These are phyloP conservation scores for Cyclophora albipunctata DNA, from an alignment of 2,888 invertebrate species.

Conservation along the genomic window DNA sequence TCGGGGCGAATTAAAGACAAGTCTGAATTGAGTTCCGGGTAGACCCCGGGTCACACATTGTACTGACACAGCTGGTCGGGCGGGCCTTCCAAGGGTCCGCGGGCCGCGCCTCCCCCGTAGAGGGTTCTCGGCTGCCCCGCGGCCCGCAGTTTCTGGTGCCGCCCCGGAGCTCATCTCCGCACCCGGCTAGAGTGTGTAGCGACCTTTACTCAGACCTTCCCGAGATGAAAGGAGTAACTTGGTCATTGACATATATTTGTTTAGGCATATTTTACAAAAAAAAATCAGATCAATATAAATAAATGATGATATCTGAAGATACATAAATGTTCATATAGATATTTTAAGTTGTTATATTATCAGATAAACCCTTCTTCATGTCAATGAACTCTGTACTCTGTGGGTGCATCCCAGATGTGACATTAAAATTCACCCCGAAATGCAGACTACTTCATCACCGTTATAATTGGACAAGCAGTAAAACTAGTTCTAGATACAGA, in stretches of 20 bases:
- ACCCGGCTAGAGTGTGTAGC: conserved; percentile 77
- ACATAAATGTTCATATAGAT: too few species aligned
- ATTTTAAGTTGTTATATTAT: conserved; percentile 9
- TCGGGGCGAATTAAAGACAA: conserved; percentile 80
- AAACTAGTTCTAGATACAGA: too few species aligned
- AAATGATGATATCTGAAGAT: too few species aligned
- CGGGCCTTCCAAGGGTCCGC: conserved; percentile 75
- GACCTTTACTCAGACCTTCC: conserved; percentile 88
- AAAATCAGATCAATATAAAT: too few species aligned
- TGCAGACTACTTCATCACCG: conserved; percentile 45
- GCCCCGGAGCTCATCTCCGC: conserved; percentile 73
- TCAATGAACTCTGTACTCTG: conserved; percentile 66
- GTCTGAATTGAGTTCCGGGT: conserved; percentile 87
- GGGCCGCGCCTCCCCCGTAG: conserved; percentile 63
- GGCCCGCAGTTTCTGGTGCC: conserved; percentile 80
- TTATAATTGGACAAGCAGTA: conserved; percentile 26
- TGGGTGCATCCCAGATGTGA: conserved; percentile 81
- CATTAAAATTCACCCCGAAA: conserved; percentile 78
- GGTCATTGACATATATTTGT: conserved; percentile 17
- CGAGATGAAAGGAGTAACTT: conserved; percentile 73
- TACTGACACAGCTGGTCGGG: conserved; percentile 81
- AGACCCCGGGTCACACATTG: conserved; percentile 77
- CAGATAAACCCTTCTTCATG: too few species aligned
- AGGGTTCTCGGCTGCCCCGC: conserved; percentile 65
- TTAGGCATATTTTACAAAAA: too few species aligned